Conservation (phyloP, 1,140 invertebrate genomes). For the Caerostris extrusa region DNA sequence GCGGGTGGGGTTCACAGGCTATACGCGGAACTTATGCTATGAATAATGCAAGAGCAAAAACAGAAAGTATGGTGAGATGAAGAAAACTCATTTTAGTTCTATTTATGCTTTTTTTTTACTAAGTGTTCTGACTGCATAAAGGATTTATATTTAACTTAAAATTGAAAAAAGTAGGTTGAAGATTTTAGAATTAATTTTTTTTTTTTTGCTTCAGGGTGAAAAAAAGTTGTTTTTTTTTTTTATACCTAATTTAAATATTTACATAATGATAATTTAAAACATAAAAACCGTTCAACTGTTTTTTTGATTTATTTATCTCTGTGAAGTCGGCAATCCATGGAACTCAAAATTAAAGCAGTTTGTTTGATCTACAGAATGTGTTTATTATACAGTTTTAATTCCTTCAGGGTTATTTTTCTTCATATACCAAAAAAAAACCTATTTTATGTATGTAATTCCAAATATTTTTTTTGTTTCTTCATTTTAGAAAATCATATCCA, state of each 20-base stretch:
- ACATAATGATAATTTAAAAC: constrained; percentile 24
- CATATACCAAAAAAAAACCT: too few relatives aligned
- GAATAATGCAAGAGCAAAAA: constrained; percentile 25
- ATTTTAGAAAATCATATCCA: too few relatives aligned
- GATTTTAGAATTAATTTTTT: background rate
- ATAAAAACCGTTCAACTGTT: background rate
- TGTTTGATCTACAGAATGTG: too few relatives aligned
- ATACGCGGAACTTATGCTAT: background rate
- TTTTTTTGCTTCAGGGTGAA: background rate
- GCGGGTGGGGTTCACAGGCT: background rate
- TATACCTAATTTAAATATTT: background rate
- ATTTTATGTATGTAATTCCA: too few relatives aligned
- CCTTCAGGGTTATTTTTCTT: too few relatives aligned
- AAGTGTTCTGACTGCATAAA: constrained; percentile 19
- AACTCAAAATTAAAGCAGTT: too few relatives aligned
- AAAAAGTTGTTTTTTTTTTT: background rate
- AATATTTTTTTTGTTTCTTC: too few relatives aligned
- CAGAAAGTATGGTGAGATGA: background rate
- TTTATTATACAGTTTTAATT: too few relatives aligned
- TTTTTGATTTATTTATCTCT: background rate
- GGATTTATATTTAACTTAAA: background rate
- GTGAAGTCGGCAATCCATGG: background rate
- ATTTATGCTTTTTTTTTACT: background rate
- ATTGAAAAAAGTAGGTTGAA: background rate
- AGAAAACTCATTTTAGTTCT: constrained; percentile 27